Conservation (phyloP, 2,113 vertebrate genomes). For the Phyllostomus hastatus region DNA sequence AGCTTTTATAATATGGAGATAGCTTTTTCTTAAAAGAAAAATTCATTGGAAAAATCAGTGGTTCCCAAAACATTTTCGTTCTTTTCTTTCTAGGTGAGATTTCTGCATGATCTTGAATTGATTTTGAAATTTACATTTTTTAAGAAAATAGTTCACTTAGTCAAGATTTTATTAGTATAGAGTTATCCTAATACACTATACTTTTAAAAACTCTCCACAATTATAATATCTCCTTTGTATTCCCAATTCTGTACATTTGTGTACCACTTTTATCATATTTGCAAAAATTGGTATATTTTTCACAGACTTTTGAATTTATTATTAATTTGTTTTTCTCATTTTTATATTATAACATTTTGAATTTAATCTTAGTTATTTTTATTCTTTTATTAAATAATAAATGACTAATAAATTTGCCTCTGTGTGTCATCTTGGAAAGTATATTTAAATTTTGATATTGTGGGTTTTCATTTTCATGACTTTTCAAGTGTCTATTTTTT, state of each 20-base stretch:
- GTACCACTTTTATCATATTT: neutral
- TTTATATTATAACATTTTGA: neutral
- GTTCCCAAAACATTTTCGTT: neutral
- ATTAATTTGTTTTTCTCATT: conserved; percentile 7
- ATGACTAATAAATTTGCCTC: neutral
- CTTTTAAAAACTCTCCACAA: neutral
- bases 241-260: neutral
- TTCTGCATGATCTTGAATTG: neutral
- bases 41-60: neutral
- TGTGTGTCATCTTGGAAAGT: neutral
- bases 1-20: neutral
- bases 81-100: neutral
- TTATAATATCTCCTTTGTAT: neutral
- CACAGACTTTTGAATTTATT: neutral
- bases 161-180: neutral
- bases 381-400: conserved; percentile 12
- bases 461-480: neutral
- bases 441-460: neutral
- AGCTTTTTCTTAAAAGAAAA: neutral
- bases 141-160: neutral
- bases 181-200: neutral
- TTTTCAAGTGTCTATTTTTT: neutral
- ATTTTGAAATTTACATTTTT: neutral
- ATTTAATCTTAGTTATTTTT: neutral
- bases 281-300: neutral